phyloP scores from a whole-genome alignment of 2,797 vertebrate genomes.

The Antrozous pallidus region DNA sequence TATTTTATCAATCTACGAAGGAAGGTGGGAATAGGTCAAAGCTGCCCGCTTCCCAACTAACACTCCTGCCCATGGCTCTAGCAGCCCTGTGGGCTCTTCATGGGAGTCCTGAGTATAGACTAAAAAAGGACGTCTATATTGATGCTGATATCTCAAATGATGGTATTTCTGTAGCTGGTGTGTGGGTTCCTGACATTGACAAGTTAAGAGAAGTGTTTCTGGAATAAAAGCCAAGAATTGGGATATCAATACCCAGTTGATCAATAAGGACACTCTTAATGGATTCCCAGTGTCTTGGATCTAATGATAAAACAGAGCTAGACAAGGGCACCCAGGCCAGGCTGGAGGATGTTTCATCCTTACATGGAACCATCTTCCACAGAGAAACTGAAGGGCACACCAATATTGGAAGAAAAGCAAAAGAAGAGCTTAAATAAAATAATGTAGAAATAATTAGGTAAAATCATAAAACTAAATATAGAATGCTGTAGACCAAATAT shows the following conservation, averaged over 20 bases:
- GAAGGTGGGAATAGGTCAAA: not conserved
- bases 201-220: not conserved
- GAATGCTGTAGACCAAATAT: not conserved
- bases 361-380: not conserved
- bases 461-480: not conserved
- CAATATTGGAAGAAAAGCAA: not conserved
- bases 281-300: not conserved
- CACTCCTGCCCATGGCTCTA: not conserved
- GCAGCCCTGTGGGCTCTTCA: accelerated
- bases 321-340: too few relatives aligned
- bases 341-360: not conserved
- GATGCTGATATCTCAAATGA: not conserved
- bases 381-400: not conserved
- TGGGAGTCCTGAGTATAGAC: not conserved
- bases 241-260: not conserved
- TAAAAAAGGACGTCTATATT: not conserved
- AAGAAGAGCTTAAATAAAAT: not conserved
- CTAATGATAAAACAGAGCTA: not conserved
- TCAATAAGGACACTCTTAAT: not conserved
- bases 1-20: not conserved
- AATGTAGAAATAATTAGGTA: not conserved
- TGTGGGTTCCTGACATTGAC: not conserved
- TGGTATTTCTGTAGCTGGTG: accelerated
- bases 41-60: too few relatives aligned
- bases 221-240: not conserved